Conservation (phyloP, 2,797 vertebrate species). For the Spinus pinus region DNA sequence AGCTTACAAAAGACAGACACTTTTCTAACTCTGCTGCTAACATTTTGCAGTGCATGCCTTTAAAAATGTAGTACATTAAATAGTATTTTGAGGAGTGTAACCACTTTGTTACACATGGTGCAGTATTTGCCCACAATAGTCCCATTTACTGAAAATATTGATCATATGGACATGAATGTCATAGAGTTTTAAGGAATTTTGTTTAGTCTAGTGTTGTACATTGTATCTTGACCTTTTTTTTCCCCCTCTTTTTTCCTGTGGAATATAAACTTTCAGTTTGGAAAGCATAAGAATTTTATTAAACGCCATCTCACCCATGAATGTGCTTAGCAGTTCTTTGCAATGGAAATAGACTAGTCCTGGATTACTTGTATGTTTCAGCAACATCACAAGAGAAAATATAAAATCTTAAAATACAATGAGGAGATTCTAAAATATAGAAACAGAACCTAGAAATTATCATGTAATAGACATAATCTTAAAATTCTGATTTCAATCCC, state of each 20-base stretch:
- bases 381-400: neutral
- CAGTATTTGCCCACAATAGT: neutral
- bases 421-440: neutral
- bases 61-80: neutral
- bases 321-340: neutral
- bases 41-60: neutral
- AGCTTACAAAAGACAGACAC: neutral
- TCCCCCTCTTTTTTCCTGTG: neutral
- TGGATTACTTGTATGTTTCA: neutral
- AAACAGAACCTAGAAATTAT: neutral
- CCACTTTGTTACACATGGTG: neutral
- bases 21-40: neutral
- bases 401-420: neutral
- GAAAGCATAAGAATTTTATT: neutral
- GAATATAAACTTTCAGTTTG: neutral
- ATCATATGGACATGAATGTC: neutral
- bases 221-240: neutral
- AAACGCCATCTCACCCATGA: neutral
- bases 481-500: neutral
- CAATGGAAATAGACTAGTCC: neutral
- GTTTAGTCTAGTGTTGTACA: neutral
- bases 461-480: neutral
- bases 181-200: neutral
- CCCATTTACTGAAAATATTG: neutral
- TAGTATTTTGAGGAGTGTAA: neutral